phyloP scores from a whole-genome alignment of 2,888 invertebrate genomes.

The Lucinisca nassula region DNA sequence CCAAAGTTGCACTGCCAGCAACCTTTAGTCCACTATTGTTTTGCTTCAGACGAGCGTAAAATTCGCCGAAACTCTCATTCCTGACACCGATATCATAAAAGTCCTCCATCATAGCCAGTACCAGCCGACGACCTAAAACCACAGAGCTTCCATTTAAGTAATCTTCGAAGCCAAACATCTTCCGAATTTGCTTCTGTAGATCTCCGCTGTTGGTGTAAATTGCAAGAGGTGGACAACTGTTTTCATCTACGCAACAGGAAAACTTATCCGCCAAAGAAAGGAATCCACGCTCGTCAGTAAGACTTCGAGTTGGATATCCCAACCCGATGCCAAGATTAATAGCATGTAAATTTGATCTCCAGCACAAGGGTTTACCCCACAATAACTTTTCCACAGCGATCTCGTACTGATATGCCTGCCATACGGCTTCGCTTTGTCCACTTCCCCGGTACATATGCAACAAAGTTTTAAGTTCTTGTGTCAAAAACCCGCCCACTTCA shows the following conservation, averaged over 20 bases:
- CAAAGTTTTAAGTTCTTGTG: background rate
- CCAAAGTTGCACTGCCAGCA: background rate
- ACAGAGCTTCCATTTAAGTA: constrained; percentile 4
- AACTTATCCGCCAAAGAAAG: too few relatives aligned
- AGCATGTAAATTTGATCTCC: background rate
- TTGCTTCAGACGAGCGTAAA: constrained; percentile 4
- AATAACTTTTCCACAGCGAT: constrained; percentile 32
- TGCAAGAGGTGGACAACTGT: constrained; percentile 27
- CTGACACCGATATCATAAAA: constrained; percentile 10
- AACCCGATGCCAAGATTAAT: constrained; percentile 34
- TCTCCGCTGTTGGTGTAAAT: constrained; percentile 30
- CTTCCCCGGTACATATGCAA: background rate
- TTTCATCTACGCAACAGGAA: constrained; percentile 8
- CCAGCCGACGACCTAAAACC: constrained; percentile 33
- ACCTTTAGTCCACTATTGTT: background rate
- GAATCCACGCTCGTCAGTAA: constrained; percentile 26
- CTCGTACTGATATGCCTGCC: constrained; percentile 33
- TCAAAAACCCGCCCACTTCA: constrained; percentile 1
- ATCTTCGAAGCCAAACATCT: constrained; percentile 41
- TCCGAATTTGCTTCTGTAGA: constrained; percentile 1
- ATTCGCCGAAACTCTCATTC: constrained; percentile 17
- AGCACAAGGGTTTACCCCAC: constrained; percentile 36
- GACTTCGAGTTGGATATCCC: constrained; percentile 4
- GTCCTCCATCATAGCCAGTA: constrained; percentile 19
- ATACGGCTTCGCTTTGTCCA: constrained; percentile 30